Conservation (phyloP, 92 coral and sea anemone species). For the Zoanthus sociatus region DNA sequence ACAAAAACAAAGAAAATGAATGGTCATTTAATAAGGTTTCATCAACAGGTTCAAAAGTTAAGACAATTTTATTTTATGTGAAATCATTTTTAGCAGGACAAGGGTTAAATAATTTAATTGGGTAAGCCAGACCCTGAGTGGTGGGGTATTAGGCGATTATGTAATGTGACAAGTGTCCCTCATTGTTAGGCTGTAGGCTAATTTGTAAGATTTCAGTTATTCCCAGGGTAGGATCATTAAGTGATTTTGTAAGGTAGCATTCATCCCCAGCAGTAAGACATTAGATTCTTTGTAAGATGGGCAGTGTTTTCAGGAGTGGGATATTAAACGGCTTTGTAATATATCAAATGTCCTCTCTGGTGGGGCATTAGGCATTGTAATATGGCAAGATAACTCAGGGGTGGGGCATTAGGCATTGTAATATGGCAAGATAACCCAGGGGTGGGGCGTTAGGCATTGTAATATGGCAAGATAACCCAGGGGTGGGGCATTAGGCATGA, state of each 20-base stretch:
- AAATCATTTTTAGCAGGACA: too few relatives aligned
- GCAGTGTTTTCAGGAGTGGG: not conserved
- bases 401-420: not conserved
- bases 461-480: not conserved
- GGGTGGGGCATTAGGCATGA: not conserved
- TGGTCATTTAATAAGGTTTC: too few relatives aligned
- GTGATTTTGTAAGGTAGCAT: not conserved
- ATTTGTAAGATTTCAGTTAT: too few relatives aligned
- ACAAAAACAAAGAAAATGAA: too few relatives aligned
- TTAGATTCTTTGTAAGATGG: not conserved
- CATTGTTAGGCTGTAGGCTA: too few relatives aligned
- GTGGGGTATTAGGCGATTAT: too few relatives aligned
- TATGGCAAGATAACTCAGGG: not conserved
- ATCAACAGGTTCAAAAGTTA: too few relatives aligned
- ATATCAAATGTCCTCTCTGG: not conserved
- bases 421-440: not conserved
- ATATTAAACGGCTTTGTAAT: not conserved
- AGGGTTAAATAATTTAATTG: too few relatives aligned
- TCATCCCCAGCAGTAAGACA: not conserved
- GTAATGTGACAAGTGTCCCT: too few relatives aligned
- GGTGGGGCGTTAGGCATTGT: not conserved
- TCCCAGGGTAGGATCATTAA: not conserved
- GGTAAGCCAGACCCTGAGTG: too few relatives aligned
- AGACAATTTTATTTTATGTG: too few relatives aligned
- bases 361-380: not conserved